Conservation (phyloP, 2,888 invertebrate genomes). For the Apamea sordens region DNA sequence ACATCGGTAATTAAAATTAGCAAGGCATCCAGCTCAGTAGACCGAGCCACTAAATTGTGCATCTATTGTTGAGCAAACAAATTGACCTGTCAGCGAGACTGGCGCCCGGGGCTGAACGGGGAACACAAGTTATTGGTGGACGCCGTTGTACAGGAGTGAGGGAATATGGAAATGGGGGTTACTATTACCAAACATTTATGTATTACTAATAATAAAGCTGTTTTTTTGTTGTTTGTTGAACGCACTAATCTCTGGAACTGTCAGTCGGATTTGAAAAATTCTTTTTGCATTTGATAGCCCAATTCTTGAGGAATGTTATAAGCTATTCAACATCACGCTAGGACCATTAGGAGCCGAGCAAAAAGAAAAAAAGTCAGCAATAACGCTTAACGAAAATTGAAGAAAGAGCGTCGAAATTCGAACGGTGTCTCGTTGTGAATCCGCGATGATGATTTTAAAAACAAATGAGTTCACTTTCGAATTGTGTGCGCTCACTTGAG, state of each 20-base stretch:
- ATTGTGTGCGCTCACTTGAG: background rate
- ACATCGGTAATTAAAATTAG: constrained; percentile 52
- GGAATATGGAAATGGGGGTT: background rate
- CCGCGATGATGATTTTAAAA: background rate
- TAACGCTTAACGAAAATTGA: too few species aligned
- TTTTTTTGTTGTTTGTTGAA: too few species aligned
- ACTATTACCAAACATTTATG: background rate
- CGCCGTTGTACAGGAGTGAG: background rate
- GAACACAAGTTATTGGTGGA: constrained; percentile 27
- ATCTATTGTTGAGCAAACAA: constrained; percentile 53
- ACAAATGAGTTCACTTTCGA: background rate
- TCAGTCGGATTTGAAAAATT: too few species aligned
- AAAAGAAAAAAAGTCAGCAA: too few species aligned
- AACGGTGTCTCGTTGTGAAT: background rate
- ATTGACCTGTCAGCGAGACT: constrained; percentile 61
- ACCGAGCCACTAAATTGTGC: constrained; percentile 46
- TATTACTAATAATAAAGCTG: too few species aligned
- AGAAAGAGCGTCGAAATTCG: background rate
- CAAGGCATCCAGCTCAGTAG: constrained; percentile 42
- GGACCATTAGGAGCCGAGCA: too few species aligned
- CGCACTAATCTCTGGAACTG: too few species aligned
- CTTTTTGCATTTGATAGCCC: too few species aligned
- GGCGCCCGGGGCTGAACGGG: constrained; percentile 37
- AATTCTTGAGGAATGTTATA: too few species aligned
- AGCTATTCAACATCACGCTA: too few species aligned